Conservation (phyloP, 2,888 invertebrate species). For the Archips crataeganus region DNA sequence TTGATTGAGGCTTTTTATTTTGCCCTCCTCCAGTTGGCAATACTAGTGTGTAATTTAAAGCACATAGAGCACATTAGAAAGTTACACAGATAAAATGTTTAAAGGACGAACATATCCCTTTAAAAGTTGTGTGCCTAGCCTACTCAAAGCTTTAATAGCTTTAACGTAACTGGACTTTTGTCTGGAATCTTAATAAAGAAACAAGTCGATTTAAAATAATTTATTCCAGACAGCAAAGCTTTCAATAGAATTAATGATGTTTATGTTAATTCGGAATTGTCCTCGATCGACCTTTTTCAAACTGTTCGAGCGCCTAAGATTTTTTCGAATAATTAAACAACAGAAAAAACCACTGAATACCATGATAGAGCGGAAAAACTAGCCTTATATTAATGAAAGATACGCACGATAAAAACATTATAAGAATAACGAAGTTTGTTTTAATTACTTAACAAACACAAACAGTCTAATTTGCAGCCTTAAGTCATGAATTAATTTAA, state of each 20-base stretch:
- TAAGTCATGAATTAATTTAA: neutral
- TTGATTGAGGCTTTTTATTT: too few species aligned
- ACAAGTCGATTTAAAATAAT: neutral
- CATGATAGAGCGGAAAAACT: neutral
- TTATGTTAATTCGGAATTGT: slow-evolving; percentile 9
- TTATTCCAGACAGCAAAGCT: slow-evolving; percentile 16
- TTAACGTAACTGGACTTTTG: too few species aligned
- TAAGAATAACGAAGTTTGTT: neutral
- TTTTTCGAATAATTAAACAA: neutral
- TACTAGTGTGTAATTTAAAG: too few species aligned
- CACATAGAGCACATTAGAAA: too few species aligned
- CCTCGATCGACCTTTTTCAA: slow-evolving; percentile 12
- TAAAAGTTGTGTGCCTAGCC: too few species aligned
- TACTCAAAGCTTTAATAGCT: too few species aligned
- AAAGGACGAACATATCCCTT: too few species aligned
- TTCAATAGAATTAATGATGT: slow-evolving; percentile 13
- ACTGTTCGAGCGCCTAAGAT: neutral
- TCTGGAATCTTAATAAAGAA: too few species aligned
- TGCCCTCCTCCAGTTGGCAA: too few species aligned
- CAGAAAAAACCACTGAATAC: neutral
- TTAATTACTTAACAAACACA: neutral
- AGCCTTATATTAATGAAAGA: neutral
- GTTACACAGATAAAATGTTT: too few species aligned
- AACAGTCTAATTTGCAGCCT: neutral
- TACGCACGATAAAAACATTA: neutral